Conservation (phyloP, 1,140 invertebrate genomes). For the Zelostemma sp. region DNA sequence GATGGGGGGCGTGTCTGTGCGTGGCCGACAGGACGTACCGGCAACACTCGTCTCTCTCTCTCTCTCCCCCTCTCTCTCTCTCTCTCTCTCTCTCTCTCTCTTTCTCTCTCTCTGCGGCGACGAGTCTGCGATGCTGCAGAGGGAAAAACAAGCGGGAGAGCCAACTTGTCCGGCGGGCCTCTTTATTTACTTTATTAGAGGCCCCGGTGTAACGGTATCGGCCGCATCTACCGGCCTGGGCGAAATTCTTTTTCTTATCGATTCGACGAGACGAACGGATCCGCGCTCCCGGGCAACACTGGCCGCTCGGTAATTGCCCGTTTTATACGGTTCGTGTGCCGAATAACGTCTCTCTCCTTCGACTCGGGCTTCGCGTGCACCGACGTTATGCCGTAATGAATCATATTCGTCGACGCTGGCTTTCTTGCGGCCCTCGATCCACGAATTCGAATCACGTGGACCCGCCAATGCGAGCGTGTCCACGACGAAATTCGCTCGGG, state of each 20-base stretch:
- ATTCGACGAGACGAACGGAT: constrained; percentile 7
- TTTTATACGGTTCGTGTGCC: constrained; percentile 37
- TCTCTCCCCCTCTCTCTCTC: too few relatives aligned
- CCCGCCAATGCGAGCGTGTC: too few relatives aligned
- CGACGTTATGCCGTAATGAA: constrained; percentile 4
- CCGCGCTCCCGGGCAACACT: constrained; percentile 9
- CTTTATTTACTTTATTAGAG: constrained; percentile 57
- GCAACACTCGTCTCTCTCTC: constrained; percentile 36
- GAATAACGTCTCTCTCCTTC: constrained; percentile 33
- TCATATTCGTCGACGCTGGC: constrained; percentile 12
- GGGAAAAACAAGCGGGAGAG: constrained; percentile 25
- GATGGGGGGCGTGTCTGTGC: constrained; percentile 17
- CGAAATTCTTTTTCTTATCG: constrained; percentile 23
- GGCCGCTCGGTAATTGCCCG: constrained; percentile 31
- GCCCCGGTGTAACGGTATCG: constrained; percentile 43
- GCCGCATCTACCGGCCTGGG: constrained; percentile 23
- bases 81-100: too few relatives aligned
- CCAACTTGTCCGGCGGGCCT: constrained; percentile 49
- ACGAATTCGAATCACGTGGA: constrained; percentile 30
- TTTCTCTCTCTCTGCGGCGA: too few relatives aligned
- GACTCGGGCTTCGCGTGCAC: constrained; percentile 7
- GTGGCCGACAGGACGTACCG: constrained; percentile 25
- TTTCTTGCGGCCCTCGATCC: constrained; percentile 11
- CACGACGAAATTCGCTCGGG: neutral
- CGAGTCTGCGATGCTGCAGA: constrained; percentile 26